Percentiles rank a stretch among this genome's conserved stretches.
These are phyloP conservation scores for Cyclargus thomasi DNA, from an alignment of 1,140 invertebrate genomes.

Conservation along the genomic window DNA sequence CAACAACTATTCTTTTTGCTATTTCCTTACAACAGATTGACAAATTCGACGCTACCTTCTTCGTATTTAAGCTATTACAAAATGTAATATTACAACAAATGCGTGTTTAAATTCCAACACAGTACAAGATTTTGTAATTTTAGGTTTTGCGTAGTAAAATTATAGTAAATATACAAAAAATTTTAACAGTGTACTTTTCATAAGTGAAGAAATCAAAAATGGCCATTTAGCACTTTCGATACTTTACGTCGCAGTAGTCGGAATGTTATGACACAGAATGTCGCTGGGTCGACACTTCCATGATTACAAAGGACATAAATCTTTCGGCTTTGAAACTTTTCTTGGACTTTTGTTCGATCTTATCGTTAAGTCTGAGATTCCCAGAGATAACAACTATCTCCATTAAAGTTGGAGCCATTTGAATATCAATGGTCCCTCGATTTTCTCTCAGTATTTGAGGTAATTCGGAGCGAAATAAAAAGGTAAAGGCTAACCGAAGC, in stretches of 20 bases:
- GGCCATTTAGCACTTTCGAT: neutral
- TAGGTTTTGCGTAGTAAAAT: too few relatives aligned
- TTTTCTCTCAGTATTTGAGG: constrained; percentile 6
- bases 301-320: neutral
- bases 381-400: constrained; percentile 4
- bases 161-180: too few relatives aligned
- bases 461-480: constrained; percentile 9
- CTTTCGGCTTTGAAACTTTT: neutral
- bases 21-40: too few relatives aligned
- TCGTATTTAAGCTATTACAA: too few relatives aligned
- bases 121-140: too few relatives aligned
- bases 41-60: too few relatives aligned
- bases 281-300: neutral
- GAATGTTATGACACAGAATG: constrained; percentile 1
- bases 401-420: neutral
- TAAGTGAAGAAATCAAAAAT: neutral
- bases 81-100: too few relatives aligned
- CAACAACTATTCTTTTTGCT: too few relatives aligned
- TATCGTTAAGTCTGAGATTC: constrained; percentile 9
- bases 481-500: constrained; percentile 9
- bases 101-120: too few relatives aligned
- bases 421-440: constrained; percentile 5
- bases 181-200: too few relatives aligned
- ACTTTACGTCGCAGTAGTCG: too few relatives aligned
- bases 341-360: constrained; percentile 1